Evolutionary conservation across 37 sponge, comb jelly and placozoan genomes (phyloP).

Genomic region (Bolinopsis microptera): DNA sequence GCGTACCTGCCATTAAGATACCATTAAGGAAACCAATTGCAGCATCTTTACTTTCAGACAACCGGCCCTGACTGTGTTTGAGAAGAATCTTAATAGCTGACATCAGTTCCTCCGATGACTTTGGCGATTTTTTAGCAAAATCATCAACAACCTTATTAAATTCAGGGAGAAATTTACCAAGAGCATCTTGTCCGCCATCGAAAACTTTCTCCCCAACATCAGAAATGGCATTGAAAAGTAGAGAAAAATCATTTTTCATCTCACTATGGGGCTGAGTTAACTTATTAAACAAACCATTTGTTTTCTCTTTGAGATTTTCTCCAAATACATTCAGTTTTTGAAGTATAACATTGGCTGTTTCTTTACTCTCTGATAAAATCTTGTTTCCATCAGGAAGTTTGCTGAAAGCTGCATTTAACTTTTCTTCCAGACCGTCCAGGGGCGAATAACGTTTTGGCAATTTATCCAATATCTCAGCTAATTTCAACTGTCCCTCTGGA

Average conservation of each 20-base stretch:
- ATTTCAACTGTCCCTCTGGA: not conserved
- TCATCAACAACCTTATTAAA: not conserved
- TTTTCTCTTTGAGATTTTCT: not conserved
- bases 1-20: not conserved
- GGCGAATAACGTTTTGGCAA: not conserved
- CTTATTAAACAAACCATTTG: not conserved
- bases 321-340: not conserved
- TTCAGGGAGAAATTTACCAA: not conserved
- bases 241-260: not conserved
- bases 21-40: not conserved
- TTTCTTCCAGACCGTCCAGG: slow-evolving; percentile 32
- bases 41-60: not conserved
- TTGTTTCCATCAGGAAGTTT: not conserved
- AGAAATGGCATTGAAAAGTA: not conserved
- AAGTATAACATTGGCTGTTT: not conserved
- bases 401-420: not conserved
- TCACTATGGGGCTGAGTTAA: not conserved
- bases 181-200: not conserved
- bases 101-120: slow-evolving; percentile 11
- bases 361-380: not conserved
- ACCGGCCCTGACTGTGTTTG: not conserved
- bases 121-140: not conserved
- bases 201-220: not conserved
- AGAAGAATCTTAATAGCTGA: not conserved
- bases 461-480: slow-evolving; percentile 21